phyloP scores from a whole-genome alignment of 2,888 invertebrate species.

The Andrena trimmerana region DNA sequence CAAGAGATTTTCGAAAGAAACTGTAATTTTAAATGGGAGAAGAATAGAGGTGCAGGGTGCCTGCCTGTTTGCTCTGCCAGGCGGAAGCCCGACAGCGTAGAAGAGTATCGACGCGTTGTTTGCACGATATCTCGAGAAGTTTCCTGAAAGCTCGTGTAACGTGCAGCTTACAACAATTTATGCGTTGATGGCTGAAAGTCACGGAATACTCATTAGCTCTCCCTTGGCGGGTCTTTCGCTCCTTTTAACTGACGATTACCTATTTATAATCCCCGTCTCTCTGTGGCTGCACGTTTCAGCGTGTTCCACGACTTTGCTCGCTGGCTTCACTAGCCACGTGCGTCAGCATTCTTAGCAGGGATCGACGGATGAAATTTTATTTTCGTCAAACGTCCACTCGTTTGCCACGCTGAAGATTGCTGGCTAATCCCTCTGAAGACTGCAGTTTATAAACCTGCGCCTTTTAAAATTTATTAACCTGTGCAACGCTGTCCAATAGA shows the following conservation, averaged over 20 bases:
- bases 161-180: conserved; percentile 40
- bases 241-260: conserved; percentile 51
- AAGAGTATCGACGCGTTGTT: conserved; percentile 25
- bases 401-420: background rate
- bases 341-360: conserved; percentile 30
- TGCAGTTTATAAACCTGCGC: no score
- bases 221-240: conserved; percentile 38
- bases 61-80: background rate
- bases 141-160: conserved; percentile 25
- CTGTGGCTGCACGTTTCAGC: background rate
- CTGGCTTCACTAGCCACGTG: conserved; percentile 1
- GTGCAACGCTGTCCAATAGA: no score
- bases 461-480: no score
- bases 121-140: conserved; percentile 30
- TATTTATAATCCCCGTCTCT: conserved; percentile 51
- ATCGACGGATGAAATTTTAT: conserved; percentile 27
- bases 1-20: background rate
- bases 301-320: conserved; percentile 15
- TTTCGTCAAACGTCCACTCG: background rate
- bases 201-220: conserved; percentile 53
- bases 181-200: conserved; percentile 53
- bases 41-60: background rate
- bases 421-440: no score
- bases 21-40: background rate
- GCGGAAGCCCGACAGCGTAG: conserved; percentile 1